These are phyloP conservation scores for Tragelaphus oryx DNA, from an alignment of 2,797 vertebrate genomes.

Conservation along the genomic window DNA sequence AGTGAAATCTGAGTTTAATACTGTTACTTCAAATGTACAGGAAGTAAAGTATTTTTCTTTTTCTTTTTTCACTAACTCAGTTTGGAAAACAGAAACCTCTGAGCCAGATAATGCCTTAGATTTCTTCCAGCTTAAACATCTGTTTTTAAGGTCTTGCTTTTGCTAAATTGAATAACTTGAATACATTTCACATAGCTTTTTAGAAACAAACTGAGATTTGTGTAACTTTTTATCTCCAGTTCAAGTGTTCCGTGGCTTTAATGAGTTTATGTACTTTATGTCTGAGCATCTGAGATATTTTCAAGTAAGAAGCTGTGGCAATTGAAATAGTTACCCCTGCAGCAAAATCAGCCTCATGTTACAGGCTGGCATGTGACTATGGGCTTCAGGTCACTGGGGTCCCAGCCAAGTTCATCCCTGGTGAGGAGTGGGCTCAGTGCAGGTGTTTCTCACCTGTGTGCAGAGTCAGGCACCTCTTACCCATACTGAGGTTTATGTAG, in stretches of 20 bases:
- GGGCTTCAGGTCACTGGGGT: neutral
- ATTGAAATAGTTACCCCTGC: neutral
- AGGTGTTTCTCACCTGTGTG: neutral
- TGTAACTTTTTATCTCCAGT: neutral
- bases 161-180: neutral
- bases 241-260: neutral
- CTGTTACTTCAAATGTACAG: neutral
- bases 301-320: neutral
- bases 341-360: neutral
- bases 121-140: neutral
- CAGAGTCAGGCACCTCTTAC: neutral
- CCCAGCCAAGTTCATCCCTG: neutral
- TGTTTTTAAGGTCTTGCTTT: neutral
- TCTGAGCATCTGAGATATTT: neutral
- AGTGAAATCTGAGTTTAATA: neutral
- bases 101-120: neutral
- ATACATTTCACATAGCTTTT: conserved; percentile 10
- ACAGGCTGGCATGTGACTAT: neutral
- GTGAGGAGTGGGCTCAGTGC: neutral
- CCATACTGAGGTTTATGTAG: neutral
- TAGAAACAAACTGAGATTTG: neutral
- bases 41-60: neutral
- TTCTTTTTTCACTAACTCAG: neutral
- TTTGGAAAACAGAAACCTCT: neutral
- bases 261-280: neutral